Evolutionary conservation across 2,797 vertebrate species (phyloP), one percentile per base, ranked within the genome.

Genomic region (Oreochromis grahami): DNA sequence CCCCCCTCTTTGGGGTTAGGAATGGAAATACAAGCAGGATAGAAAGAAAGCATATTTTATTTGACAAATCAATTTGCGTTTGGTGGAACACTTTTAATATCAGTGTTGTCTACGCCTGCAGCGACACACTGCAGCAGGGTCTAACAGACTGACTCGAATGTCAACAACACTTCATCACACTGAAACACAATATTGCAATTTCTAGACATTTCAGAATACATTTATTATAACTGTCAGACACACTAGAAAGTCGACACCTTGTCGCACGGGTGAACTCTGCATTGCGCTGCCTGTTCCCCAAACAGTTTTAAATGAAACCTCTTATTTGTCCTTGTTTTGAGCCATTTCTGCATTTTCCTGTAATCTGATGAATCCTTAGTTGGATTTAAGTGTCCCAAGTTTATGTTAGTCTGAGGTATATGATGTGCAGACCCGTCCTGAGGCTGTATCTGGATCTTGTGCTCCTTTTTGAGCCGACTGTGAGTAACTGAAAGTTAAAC

Each of bases 401-500:
- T 88, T 84, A 53, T 89, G 90, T 84, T 53, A 84, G 80, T 93
- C 88, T 94, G 95, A 96, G 95, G 95, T 96, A 95, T 88, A 72
- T 92, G 91, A 91, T 88, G 90, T 87, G 88, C 91, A 92, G 85
- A 91, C 86, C 91, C 68, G 86, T 94, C 93, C 92, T 93, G 92
- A 95, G 95, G 90, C 91, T 93, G 80, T 68, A 88, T 89, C 90
- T 92, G 87, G 80, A 88, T 78, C 87, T 32, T 14, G 70, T 65
- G 56, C 38, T 82, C 48, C 65, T 51, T 68, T 48, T 19, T 32
- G 41, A 74, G 26, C 17, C 3, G 10, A 19, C 15, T 32, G 72
- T 56, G 38, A 38, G 74, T 32, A 41, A 86, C 74, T 72, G 58
- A 34, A n/a, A 76, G 65, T 77, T 76, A 80, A 15, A 84, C n/a